These are phyloP conservation scores for Plumapathes pennacea DNA, from an alignment of 92 coral and sea anemone species.

Conservation along the genomic window DNA sequence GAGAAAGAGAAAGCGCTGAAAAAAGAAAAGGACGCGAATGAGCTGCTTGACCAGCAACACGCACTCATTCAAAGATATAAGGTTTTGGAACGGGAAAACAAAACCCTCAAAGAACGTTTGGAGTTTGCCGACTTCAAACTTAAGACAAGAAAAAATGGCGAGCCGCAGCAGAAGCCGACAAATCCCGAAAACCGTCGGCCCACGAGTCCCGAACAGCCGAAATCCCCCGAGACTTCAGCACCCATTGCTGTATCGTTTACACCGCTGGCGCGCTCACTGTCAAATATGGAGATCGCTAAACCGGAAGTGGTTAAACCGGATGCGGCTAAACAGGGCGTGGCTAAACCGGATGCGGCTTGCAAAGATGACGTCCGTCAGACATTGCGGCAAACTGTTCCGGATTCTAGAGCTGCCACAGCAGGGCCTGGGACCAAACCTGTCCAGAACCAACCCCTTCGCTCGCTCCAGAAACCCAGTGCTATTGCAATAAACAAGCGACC, in stretches of 20 bases:
- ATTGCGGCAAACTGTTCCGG: constrained; percentile 13
- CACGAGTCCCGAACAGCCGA: constrained; percentile 4
- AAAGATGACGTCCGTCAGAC: too few species aligned
- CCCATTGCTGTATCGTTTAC: too few species aligned
- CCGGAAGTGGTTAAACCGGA: too few species aligned
- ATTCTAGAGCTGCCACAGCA: constrained; percentile 1
- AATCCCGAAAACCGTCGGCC: constrained; percentile 3
- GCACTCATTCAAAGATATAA: constrained; percentile 22
- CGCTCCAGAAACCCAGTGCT: neutral
- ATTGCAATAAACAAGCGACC: constrained; percentile 2
- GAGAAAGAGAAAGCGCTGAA: neutral
- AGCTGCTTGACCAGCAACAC: constrained; percentile 13
- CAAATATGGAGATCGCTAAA: constrained; percentile 59
- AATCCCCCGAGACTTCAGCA: too few species aligned
- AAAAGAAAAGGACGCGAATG: constrained; percentile 9
- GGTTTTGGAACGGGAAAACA: constrained; percentile 32
- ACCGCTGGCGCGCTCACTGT: constrained; percentile 64
- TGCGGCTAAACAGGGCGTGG: too few species aligned
- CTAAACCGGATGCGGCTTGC: too few species aligned
- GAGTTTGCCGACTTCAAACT: constrained; percentile 27
- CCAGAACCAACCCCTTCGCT: neutral
- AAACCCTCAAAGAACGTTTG: constrained; percentile 26
- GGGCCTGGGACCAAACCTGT: neutral
- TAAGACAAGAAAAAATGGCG: constrained; percentile 1
- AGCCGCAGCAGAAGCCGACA: neutral